Base-by-base conservation (phyloP, 2,113 vertebrate genomes). In the Brachyhypopomus gauderio region DNA sequence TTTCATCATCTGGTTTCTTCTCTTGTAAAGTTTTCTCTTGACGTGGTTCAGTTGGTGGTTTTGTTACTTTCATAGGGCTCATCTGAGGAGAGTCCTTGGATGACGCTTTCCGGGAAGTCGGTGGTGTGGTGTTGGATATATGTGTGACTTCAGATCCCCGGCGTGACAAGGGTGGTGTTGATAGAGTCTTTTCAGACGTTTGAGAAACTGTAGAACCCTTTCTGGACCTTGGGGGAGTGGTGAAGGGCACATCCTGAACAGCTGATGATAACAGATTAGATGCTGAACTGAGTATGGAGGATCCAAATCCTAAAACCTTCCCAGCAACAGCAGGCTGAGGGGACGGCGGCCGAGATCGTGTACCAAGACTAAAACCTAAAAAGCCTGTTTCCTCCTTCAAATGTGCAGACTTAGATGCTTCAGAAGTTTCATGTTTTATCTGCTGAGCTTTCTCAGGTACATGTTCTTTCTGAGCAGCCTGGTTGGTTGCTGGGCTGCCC, bases 281-380 rank as follows among this genome's bases (percentile, higher is more conserved):
- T 36, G 93, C 93, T 59, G 93, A 94, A 84, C 87, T 94, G 76
- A 94, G 83, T 74, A 94, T 88, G 25, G 93, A 85, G 79, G 93
- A 84, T 3, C 91, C 83, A 81, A 84, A 91, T 85, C 89, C 87
- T 93, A 96, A 90, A 87, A 94, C 91, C 78, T 94, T 94, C 14
- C 92, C 92, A 58, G 91, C 87, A 70, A 69, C 73, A 80, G 78
- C 67, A 73, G 81, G 77, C 36, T 83, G 89, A 62, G 87, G 72
- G 5, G 84, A 85, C 5, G 83, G 77, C 23, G 85, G 71, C 72
- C 69, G 76, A 77, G 64, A 23, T 80, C 82, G 55, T 84, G 78
- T 88, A 66, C 93, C 94, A 59, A 95, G 75, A 59, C 90, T 94
- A 81, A 95, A 92, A 82, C 93, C 94, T 85, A 96, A 95, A 20